A percentile compares a stretch with the other conserved stretches of the same genome.
Evolutionary conservation across 1,140 invertebrate genomes (phyloP).

Genomic region (Elysia chlorotica): DNA sequence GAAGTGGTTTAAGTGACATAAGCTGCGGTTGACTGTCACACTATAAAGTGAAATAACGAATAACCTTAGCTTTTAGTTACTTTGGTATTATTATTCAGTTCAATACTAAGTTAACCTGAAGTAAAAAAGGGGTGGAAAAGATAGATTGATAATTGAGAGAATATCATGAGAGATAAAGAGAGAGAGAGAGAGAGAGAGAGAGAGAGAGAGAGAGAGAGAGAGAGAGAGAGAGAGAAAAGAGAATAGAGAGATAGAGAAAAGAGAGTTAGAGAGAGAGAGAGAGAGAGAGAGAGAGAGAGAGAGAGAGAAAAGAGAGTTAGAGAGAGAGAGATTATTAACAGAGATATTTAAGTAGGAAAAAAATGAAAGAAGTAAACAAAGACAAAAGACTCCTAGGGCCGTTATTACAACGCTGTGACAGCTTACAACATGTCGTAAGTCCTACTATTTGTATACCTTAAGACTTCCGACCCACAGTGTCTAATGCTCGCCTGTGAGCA

Average conservation of each 20-base stretch:
- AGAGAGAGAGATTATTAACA: neutral
- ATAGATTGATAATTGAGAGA: neutral
- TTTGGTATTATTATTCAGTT: neutral
- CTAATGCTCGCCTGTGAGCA: too few relatives aligned
- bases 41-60: neutral
- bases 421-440: neutral
- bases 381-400: neutral
- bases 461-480: neutral
- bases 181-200: slow-evolving; percentile 4
- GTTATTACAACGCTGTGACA: neutral
- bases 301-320: neutral
- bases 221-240: neutral
- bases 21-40: neutral
- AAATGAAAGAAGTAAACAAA: neutral
- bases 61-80: neutral
- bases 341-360: too few relatives aligned
- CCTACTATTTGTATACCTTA: neutral
- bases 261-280: neutral
- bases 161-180: neutral
- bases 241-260: neutral
- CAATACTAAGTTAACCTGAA: neutral
- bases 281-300: neutral
- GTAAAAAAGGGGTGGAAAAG: neutral
- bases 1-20: neutral
- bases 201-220: neutral